Percentiles rank a stretch among this genome's conserved stretches.
phyloP scores from a whole-genome alignment of 2,113 vertebrate genomes.

The Ceyx melanurus region DNA sequence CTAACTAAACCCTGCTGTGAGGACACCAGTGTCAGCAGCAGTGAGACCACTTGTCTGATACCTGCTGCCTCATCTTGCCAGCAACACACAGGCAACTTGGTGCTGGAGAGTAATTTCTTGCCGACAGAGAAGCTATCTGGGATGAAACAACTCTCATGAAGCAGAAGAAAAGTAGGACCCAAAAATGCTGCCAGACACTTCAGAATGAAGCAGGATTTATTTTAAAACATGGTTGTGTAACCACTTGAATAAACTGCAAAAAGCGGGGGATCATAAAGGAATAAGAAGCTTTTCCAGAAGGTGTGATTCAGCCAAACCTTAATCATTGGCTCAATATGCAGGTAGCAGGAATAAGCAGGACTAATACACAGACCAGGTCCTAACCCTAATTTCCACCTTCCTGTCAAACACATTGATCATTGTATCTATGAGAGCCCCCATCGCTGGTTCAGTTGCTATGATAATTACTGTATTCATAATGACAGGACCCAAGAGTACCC shows the following conservation, averaged over 20 bases:
- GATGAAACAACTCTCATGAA: background rate
- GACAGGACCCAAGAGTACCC: background rate
- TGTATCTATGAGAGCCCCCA: background rate
- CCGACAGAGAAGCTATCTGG: background rate
- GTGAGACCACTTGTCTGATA: background rate
- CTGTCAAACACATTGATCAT: background rate
- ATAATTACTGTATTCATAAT: background rate
- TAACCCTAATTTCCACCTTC: background rate
- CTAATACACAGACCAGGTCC: background rate
- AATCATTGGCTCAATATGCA: background rate
- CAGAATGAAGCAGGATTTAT: conserved; percentile 30
- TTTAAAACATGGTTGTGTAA: conserved; percentile 58
- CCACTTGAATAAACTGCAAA: conserved; percentile 23
- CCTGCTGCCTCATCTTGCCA: background rate
- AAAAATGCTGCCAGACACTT: conserved; percentile 30
- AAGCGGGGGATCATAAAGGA: background rate
- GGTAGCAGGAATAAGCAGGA: background rate
- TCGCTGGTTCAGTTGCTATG: background rate
- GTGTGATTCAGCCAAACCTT: conserved; percentile 27
- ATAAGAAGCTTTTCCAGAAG: conserved; percentile 5
- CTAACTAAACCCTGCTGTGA: background rate
- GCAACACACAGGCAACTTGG: accelerated
- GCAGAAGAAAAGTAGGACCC: background rate
- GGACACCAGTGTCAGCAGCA: accelerated
- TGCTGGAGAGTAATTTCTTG: background rate